A percentile compares a stretch with the other conserved stretches of the same genome.
phyloP scores from a whole-genome alignment of 2,888 invertebrate genomes.

The Iselma pallidipennis region DNA sequence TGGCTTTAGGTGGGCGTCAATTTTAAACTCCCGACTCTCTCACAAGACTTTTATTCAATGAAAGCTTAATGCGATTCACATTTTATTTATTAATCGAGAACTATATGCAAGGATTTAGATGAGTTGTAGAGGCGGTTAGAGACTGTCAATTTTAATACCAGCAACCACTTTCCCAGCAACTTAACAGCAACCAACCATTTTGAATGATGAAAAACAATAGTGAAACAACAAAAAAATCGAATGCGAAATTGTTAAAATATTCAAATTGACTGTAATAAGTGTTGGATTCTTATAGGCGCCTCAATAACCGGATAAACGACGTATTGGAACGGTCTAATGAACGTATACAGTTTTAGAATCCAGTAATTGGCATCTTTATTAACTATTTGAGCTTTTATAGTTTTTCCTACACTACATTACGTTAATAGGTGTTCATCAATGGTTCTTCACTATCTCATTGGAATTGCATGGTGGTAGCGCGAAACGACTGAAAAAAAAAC shows the following conservation, averaged over 20 bases:
- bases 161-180: background rate
- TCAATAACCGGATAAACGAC: conserved; percentile 26
- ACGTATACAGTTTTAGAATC: conserved; percentile 31
- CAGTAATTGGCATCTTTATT: conserved; percentile 37
- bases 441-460: background rate
- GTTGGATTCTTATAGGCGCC: conserved; percentile 12
- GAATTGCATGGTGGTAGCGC: background rate
- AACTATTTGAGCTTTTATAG: conserved; percentile 28
- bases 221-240: too few relatives aligned
- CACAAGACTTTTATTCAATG: conserved; percentile 15
- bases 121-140: background rate
- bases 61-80: conserved; percentile 22
- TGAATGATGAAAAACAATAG: too few relatives aligned
- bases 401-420: conserved; percentile 24
- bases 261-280: background rate
- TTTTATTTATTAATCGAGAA: conserved; percentile 21
- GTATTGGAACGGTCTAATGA: conserved; percentile 26
- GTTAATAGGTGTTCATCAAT: conserved; percentile 15
- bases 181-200: too few relatives aligned
- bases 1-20: conserved; percentile 33
- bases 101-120: conserved; percentile 9
- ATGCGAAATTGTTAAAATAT: background rate
- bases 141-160: background rate
- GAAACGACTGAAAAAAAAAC: background rate
- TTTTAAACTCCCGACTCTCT: conserved; percentile 12